Conservation (phyloP, 2,888 invertebrate species). For the Luffia ferchaultella region DNA sequence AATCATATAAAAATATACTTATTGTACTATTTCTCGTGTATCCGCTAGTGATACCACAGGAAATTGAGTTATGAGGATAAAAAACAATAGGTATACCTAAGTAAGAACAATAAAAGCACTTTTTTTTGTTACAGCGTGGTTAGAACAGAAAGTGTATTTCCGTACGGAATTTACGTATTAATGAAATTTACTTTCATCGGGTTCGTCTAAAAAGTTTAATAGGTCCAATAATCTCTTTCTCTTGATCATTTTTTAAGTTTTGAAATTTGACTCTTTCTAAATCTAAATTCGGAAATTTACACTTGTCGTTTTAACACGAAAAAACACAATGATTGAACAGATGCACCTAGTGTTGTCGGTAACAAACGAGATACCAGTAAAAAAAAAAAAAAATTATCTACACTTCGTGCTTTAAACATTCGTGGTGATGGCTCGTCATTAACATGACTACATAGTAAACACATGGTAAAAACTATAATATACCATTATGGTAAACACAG, state of each 20-base stretch:
- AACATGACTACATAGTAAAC: background rate
- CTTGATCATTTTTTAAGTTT: background rate
- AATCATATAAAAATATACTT: background rate
- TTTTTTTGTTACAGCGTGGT: background rate
- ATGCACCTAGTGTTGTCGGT: background rate
- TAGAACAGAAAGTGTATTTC: no score
- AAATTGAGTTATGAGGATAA: background rate
- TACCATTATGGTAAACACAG: no score
- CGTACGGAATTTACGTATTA: no score
- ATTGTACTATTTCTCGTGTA: background rate
- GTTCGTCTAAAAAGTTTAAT: background rate
- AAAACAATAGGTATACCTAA: background rate
- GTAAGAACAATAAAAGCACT: background rate
- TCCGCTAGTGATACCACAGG: background rate
- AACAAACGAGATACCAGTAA: background rate
- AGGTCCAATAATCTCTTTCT: background rate
- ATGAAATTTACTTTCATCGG: background rate
- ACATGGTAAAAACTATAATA: no score
- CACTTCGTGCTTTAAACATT: background rate
- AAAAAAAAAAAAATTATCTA: background rate
- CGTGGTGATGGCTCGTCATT: background rate
- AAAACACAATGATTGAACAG: background rate
- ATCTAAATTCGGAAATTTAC: no score
- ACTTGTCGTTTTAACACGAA: background rate
- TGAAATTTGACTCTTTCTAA: background rate